phyloP scores from a whole-genome alignment of 2,888 invertebrate species.

The Tinea pellionella region DNA sequence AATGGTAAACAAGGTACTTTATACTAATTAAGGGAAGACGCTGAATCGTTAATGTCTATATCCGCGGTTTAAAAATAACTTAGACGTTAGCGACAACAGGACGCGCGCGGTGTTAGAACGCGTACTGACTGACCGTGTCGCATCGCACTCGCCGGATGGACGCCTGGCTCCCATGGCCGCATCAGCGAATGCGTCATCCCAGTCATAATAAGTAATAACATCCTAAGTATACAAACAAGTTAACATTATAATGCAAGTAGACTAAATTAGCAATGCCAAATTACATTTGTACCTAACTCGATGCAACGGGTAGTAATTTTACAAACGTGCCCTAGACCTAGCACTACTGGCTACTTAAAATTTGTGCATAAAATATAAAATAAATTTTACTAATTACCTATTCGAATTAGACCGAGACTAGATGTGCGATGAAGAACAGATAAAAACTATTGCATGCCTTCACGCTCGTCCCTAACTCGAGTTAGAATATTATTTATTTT shows the following conservation, averaged over 20 bases:
- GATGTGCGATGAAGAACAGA: neutral
- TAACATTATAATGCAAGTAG: neutral
- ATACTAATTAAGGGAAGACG: neutral
- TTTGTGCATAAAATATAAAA: neutral
- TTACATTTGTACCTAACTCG: too few relatives aligned
- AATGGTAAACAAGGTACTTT: neutral
- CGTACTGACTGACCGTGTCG: conserved; percentile 35
- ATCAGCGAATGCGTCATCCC: conserved; percentile 38
- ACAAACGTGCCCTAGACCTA: too few relatives aligned
- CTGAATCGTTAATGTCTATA: neutral
- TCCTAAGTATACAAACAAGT: conserved; percentile 3
- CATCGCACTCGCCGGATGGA: conserved; percentile 48
- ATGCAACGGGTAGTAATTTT: too few relatives aligned
- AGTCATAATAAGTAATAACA: conserved; percentile 5
- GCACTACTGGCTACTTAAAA: too few relatives aligned
- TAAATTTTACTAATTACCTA: neutral
- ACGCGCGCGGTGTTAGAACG: conserved; percentile 52
- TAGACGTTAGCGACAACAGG: conserved; percentile 59
- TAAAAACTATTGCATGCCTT: neutral
- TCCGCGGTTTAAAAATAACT: conserved; percentile 46
- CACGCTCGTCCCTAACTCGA: conserved; percentile 1
- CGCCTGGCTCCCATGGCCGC: conserved; percentile 26
- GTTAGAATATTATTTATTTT: neutral
- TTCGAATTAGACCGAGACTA: conserved; percentile 4
- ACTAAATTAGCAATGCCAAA: neutral